These are phyloP conservation scores for Alviniconcha marisindica DNA, from an alignment of 1,140 invertebrate species.

Conservation along the genomic window DNA sequence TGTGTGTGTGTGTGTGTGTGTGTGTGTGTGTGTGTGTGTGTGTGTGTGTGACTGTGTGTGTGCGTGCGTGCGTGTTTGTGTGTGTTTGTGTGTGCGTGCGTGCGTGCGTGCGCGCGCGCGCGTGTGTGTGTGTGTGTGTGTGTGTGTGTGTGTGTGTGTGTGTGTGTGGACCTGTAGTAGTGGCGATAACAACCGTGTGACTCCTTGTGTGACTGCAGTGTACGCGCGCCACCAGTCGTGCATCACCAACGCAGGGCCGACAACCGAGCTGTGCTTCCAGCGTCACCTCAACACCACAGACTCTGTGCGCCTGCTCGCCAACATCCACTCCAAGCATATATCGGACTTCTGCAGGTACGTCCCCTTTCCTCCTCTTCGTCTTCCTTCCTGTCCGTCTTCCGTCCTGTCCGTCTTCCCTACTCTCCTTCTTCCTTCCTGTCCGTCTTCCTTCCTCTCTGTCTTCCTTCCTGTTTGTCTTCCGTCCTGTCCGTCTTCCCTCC, in stretches of 20 bases:
- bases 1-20: no score
- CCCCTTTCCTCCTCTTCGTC: neutral
- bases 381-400: neutral
- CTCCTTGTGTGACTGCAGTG: constrained; percentile 21
- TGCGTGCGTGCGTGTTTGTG: neutral
- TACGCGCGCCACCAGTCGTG: constrained; percentile 45
- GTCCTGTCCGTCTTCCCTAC: neutral
- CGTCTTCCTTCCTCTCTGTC: constrained; percentile 8
- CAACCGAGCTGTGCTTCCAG: constrained; percentile 38
- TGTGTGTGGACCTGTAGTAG: neutral
- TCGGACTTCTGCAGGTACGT: constrained; percentile 41
- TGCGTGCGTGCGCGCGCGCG: neutral
- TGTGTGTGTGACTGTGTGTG: no score
- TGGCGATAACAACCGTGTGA: neutral
- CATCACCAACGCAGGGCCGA: constrained; percentile 29
- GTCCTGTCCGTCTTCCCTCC: neutral
- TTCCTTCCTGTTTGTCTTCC: constrained; percentile 13
- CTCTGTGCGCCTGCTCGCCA: constrained; percentile 35
- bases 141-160: neutral
- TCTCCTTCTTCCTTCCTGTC: neutral
- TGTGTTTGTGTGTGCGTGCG: neutral
- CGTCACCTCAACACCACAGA: constrained; percentile 35
- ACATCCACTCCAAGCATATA: constrained; percentile 28
- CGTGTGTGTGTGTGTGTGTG: no score
- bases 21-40: no score